These are phyloP conservation scores for Cataglyphis rosenhaueri DNA, from an alignment of 2,888 invertebrate species.

Conservation along the genomic window DNA sequence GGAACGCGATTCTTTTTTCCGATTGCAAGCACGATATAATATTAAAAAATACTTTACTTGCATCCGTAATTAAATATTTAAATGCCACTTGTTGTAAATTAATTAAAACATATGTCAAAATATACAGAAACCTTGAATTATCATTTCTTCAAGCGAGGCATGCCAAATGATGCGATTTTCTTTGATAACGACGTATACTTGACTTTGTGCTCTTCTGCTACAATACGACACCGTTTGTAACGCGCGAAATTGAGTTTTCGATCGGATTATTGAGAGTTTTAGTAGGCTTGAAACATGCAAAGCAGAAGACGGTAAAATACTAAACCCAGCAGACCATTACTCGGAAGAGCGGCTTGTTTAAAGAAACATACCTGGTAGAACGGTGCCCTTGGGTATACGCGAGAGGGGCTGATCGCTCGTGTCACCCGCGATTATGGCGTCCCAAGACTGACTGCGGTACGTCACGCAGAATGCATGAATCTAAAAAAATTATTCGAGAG, in stretches of 20 bases:
- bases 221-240: slow-evolving; percentile 19
- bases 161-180: neutral
- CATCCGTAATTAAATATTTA: neutral
- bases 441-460: slow-evolving; percentile 43
- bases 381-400: slow-evolving; percentile 61
- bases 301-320: slow-evolving; percentile 59
- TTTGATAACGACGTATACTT: neutral
- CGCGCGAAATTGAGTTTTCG: slow-evolving; percentile 48
- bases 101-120: neutral
- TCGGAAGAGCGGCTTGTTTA: slow-evolving; percentile 61
- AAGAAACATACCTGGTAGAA: slow-evolving; percentile 66
- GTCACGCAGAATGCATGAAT: slow-evolving; percentile 53
- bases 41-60: neutral
- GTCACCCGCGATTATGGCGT: slow-evolving; percentile 59
- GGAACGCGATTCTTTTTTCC: neutral
- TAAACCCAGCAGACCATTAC: slow-evolving; percentile 40
- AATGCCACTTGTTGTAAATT: neutral
- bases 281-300: slow-evolving; percentile 62
- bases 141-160: neutral
- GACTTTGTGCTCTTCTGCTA: neutral
- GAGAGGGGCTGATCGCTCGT: slow-evolving; percentile 54
- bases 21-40: neutral
- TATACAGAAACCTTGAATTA: neutral
- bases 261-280: slow-evolving; percentile 51
- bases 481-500: slow-evolving; percentile 56